Conservation (phyloP, 2,888 invertebrate genomes). For the Cataglyphis albicans region DNA sequence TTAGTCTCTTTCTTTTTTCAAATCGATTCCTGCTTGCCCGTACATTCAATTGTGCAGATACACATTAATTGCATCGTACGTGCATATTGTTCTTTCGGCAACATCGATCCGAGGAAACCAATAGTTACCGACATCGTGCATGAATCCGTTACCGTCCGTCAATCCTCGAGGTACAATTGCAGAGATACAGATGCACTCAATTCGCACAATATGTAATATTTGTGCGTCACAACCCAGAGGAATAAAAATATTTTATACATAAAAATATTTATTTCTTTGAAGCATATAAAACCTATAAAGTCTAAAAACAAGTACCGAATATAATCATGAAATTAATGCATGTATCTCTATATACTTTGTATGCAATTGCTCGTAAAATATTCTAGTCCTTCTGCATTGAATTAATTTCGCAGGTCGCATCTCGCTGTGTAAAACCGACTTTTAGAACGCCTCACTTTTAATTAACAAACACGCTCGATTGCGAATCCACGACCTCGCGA, state of each 20-base stretch:
- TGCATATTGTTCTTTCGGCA: slow-evolving; percentile 56
- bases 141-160: slow-evolving; percentile 72
- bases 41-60: slow-evolving; percentile 42
- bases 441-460: slow-evolving; percentile 49
- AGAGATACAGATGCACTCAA: slow-evolving; percentile 46
- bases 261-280: background rate
- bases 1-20: background rate
- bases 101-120: slow-evolving; percentile 57
- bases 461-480: slow-evolving; percentile 51
- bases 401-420: slow-evolving; percentile 24
- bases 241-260: background rate
- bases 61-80: slow-evolving; percentile 49
- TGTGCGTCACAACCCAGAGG: background rate
- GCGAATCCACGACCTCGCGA: slow-evolving; percentile 21
- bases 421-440: slow-evolving; percentile 46
- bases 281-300: background rate
- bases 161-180: slow-evolving; percentile 59
- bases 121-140: slow-evolving; percentile 68
- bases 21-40: slow-evolving; percentile 31
- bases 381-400: background rate
- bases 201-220: slow-evolving; percentile 15
- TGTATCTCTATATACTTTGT: background rate
- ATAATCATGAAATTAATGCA: background rate
- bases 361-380: slow-evolving; percentile 1
- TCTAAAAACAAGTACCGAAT: background rate